Base-by-base conservation (phyloP, 2,113 vertebrate species). In the Oreochromis niloticus region DNA sequence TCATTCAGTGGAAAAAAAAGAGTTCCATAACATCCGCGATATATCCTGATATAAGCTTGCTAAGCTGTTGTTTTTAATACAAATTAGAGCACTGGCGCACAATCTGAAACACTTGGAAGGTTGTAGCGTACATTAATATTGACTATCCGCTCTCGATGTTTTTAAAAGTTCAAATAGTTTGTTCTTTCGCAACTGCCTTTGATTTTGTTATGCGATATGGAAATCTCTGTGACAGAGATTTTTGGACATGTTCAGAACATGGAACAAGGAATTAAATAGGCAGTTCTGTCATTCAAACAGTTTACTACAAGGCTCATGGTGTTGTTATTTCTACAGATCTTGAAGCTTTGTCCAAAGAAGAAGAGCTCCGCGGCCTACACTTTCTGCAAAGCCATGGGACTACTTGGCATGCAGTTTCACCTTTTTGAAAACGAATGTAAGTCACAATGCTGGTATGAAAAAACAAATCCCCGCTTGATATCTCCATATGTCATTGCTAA, bases 301-400 rank as follows among this genome's bases (percentile, higher is more conserved):
- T 78, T 36, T 14, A 7, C 4, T 78, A 52, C 73, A 78, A n/a
- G 27, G 19, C 12, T 27, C 41, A 4, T 78, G 82, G 27, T 56
- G 6, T 68, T 54, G 48, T 16, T 10, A 3, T 34, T 46, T 59
- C 32, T 78, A 27, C 95, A 99, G 99, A 99, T 99, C 88, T 97
- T 99, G 91, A 99, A 99, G 94, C 97, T 99, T 81, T 99, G 99
- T 92, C 98, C 99, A 14, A 99, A 99, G 96, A 99, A 99, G 97
- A 99, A 98, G 93, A 99, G 97, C 48, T 97, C 98, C 12, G 98
- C 98, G 17, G 98, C 99, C 0, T 99, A 99, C 90, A 99, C 98
- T 1, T 99, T 99, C 95, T 99, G 98, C 96, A 99, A 98, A 96
- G 97, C 98, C 0, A 96, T 98, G 1, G 97, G 98, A 63, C 96